phyloP scores from a whole-genome alignment of 2,113 vertebrate species.

The Peucedramus taeniatus region DNA sequence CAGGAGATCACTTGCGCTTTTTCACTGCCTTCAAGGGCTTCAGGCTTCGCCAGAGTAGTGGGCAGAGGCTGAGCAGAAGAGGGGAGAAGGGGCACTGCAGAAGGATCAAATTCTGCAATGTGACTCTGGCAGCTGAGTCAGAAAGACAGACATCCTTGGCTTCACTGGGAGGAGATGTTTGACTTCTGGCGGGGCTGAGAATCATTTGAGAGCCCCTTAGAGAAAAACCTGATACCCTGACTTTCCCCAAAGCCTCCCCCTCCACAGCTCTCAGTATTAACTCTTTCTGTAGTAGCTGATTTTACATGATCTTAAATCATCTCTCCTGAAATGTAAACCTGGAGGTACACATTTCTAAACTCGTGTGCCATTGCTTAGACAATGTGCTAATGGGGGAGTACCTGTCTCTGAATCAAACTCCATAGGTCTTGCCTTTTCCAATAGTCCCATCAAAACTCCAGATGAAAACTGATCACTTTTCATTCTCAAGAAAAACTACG shows the following conservation, averaged over 20 bases:
- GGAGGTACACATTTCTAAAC: background rate
- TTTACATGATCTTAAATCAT: background rate
- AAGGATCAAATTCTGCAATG: conserved; percentile 35
- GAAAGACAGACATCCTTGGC: background rate
- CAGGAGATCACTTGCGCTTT: background rate
- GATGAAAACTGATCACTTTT: background rate
- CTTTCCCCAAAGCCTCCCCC: background rate
- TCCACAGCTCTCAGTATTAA: background rate
- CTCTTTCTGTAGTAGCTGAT: background rate
- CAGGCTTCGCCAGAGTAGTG: background rate
- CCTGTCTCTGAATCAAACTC: background rate
- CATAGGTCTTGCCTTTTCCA: background rate
- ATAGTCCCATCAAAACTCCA: background rate
- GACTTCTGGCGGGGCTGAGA: background rate
- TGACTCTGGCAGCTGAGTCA: conserved; percentile 38
- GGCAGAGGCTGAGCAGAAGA: background rate
- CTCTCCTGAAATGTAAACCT: background rate
- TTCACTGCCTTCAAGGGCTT: background rate
- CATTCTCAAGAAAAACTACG: background rate
- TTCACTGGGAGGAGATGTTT: background rate
- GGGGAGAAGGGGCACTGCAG: background rate
- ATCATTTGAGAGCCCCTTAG: conserved; percentile 35
- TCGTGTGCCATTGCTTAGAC: background rate
- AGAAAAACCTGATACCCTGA: conserved; percentile 18
- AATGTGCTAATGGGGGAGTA: background rate